These are phyloP conservation scores for Odontesthes bonariensis DNA, from an alignment of 2,113 vertebrate species.

Conservation along the genomic window DNA sequence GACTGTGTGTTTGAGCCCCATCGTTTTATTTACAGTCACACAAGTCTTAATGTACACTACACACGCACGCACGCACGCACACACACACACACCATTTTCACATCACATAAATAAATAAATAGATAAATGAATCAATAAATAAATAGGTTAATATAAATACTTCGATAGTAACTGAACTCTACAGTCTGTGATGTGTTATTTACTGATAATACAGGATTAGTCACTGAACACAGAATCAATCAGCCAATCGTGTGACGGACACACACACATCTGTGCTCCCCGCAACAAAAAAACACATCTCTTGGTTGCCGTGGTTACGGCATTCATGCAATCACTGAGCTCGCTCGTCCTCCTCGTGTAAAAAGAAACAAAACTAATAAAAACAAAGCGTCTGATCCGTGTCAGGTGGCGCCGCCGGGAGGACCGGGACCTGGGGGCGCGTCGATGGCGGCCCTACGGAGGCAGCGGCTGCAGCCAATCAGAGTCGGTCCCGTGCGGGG, in stretches of 20 bases:
- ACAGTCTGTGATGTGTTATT: slow-evolving; percentile 44
- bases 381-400: slow-evolving; percentile 17
- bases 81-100: slow-evolving; percentile 49
- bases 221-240: slow-evolving; percentile 11
- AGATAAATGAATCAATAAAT: slow-evolving; percentile 38
- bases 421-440: not conserved
- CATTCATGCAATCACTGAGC: not conserved
- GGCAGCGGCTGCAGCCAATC: slow-evolving; percentile 52
- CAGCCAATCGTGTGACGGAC: not conserved
- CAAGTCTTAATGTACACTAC: slow-evolving; percentile 66
- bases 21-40: slow-evolving; percentile 76
- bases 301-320: slow-evolving; percentile 29
- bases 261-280: not conserved
- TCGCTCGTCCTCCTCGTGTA: not conserved
- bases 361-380: slow-evolving; percentile 9
- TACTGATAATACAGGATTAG: slow-evolving; percentile 46
- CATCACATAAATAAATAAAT: slow-evolving; percentile 49
- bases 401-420: not conserved
- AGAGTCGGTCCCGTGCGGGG: slow-evolving; percentile 88
- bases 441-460: slow-evolving; percentile 3
- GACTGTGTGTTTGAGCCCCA: slow-evolving; percentile 78
- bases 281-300: not conserved
- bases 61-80: slow-evolving; percentile 17
- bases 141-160: slow-evolving; percentile 69
- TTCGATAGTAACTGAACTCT: slow-evolving; percentile 41